Evolutionary conservation across 2,113 vertebrate species (phyloP), one percentile per base, ranked within the genome.

Genomic region (Hydropotes inermis): DNA sequence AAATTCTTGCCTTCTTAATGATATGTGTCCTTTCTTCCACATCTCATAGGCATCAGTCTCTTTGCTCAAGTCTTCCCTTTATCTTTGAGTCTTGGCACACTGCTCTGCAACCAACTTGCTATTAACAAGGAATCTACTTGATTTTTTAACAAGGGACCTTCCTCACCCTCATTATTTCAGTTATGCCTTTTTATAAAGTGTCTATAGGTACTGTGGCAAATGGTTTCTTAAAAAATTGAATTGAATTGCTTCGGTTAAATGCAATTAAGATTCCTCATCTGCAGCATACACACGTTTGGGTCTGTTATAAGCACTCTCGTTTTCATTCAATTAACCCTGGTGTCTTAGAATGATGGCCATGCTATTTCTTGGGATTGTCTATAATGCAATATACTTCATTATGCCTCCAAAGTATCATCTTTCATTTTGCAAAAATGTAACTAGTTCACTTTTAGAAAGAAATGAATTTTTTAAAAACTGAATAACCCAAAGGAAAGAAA

Each of bases 371-470:
- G 19, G 9, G 74, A 95, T 95, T 45, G 33, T 74, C 57, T 64
- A 39, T 43, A 16, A 85, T 11, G 1, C 27, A 92, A 17, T 27
- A 21, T 23, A 30, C 94, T 92, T 97, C 50, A 78, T 86, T 86
- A 52, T 74, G 61, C 55, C 36, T 85, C 61, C 39, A 88, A 91
- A 87, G 85, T 90, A 78, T 50, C 45, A 91, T 90, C 43, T 79
- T 88, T 92, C n/a, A 90, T 33, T 28, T 82, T 96, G 82, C 19
- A 92, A 96, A 96, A 92, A 78, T 70, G 15, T 43, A 82, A 81
- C n/a, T 43, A 87, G 28, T 64, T 93, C 52, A 95, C 60, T 87
- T 83, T 87, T 39, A 84, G 54, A 96, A 95, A 87, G 30, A 94
- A 96, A 94, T 61, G 19, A 87, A 27, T 16, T 87, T 89, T 57